These are phyloP conservation scores for Apostichopus parvimensis DNA, from an alignment of 35 echinoderm and acorn worm genomes.

Conservation along the genomic window DNA sequence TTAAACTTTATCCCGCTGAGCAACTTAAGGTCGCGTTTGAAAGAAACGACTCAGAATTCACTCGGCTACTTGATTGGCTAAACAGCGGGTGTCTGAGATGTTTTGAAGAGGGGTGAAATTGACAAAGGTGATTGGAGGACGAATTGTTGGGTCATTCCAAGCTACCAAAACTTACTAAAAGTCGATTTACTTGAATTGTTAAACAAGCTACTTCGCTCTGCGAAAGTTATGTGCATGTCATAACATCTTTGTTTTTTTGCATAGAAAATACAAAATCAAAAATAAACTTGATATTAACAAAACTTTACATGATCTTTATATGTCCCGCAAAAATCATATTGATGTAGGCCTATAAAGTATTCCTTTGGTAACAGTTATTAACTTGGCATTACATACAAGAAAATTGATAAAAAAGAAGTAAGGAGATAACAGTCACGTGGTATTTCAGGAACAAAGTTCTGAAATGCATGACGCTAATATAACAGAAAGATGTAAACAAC, in stretches of 20 bases:
- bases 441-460: no score
- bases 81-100: slow-evolving; percentile 59
- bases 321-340: no score
- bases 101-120: slow-evolving; percentile 54
- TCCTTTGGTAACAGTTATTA: no score
- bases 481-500: no score
- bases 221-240: neutral
- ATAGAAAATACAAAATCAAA: neutral
- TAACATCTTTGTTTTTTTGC: no score
- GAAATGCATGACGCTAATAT: no score
- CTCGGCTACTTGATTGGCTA: slow-evolving; percentile 14
- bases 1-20: slow-evolving; percentile 39
- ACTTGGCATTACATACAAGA: no score
- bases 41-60: slow-evolving; percentile 21
- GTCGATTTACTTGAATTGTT: neutral
- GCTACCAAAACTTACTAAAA: slow-evolving; percentile 27
- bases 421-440: no score
- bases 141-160: slow-evolving; percentile 41
- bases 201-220: neutral
- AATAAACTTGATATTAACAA: no score
- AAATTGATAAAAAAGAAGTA: no score
- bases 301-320: no score
- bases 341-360: no score
- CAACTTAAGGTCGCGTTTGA: slow-evolving; percentile 40
- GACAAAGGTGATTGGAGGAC: slow-evolving; percentile 59